Conservation (phyloP, 2,113 vertebrate species). For the Oreochromis niloticus region DNA sequence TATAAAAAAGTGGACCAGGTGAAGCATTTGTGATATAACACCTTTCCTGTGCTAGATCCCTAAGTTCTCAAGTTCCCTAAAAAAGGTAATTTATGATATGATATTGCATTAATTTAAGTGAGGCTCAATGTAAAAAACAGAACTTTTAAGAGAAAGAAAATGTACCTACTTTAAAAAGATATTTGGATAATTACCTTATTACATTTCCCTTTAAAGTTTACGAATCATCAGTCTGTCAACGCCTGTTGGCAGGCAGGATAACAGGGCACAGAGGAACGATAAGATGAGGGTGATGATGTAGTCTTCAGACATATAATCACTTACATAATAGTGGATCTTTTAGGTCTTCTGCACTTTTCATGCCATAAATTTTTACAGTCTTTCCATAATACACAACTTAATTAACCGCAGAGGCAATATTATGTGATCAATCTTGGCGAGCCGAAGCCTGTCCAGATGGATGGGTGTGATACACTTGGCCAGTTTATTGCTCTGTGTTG, state of each 20-base stretch:
- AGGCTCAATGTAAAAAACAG: neutral
- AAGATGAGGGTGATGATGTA: neutral
- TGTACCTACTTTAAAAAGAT: neutral
- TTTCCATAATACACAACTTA: slow-evolving; percentile 1
- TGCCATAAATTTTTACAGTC: neutral
- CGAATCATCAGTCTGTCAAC: neutral
- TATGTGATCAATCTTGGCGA: slow-evolving; percentile 26
- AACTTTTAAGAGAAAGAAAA: neutral
- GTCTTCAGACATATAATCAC: neutral
- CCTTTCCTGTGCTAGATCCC: neutral
- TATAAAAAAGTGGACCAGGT: neutral
- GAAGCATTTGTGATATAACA: neutral
- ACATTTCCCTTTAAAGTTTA: neutral
- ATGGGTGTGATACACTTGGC: slow-evolving; percentile 24
- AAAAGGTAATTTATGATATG: neutral
- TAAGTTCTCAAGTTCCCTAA: neutral
- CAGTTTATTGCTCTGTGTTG: slow-evolving; percentile 50
- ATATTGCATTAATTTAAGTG: neutral
- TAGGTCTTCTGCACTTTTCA: neutral
- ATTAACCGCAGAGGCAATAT: slow-evolving; percentile 13
- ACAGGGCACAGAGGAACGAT: neutral
- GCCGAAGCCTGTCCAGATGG: slow-evolving; percentile 41
- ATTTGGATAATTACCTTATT: neutral
- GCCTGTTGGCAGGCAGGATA: neutral
- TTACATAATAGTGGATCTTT: slow-evolving; percentile 7